These are phyloP conservation scores for Syrmaticus mikado DNA, from an alignment of 2,113 vertebrate species.

Conservation along the genomic window DNA sequence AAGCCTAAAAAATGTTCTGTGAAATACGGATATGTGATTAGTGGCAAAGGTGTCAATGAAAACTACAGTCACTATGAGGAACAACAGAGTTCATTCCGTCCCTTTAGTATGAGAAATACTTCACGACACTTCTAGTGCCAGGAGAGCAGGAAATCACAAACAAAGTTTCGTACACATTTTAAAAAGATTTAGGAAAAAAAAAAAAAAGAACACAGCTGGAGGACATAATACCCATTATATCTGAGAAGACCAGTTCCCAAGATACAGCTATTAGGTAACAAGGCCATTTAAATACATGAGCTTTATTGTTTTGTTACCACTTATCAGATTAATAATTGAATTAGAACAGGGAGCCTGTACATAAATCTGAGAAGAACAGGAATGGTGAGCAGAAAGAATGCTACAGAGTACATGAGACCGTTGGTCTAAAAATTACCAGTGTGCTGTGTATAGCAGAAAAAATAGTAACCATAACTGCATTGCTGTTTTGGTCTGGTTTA, in stretches of 20 bases:
- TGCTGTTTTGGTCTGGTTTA: background rate
- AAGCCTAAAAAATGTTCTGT: conserved; percentile 60
- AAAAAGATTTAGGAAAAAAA: background rate
- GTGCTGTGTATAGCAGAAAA: background rate
- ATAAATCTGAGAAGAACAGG: background rate
- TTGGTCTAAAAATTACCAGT: background rate
- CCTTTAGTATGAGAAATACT: conserved; percentile 3
- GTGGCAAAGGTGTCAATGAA: conserved; percentile 44
- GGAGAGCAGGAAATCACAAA: background rate
- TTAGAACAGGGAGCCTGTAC: background rate
- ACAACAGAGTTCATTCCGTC: conserved; percentile 49
- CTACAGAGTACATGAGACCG: background rate
- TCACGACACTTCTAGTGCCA: background rate
- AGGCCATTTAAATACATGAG: background rate
- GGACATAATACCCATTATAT: background rate
- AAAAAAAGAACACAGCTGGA: background rate
- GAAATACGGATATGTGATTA: conserved; percentile 47
- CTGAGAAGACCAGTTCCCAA: background rate
- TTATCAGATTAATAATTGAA: conserved; percentile 36
- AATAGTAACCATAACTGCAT: background rate
- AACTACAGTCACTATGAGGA: background rate
- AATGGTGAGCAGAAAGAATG: background rate
- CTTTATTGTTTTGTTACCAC: background rate
- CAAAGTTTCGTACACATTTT: background rate
- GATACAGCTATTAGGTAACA: background rate